These are phyloP conservation scores for Xestia xanthographa DNA, from an alignment of 2,888 invertebrate genomes.

Conservation along the genomic window DNA sequence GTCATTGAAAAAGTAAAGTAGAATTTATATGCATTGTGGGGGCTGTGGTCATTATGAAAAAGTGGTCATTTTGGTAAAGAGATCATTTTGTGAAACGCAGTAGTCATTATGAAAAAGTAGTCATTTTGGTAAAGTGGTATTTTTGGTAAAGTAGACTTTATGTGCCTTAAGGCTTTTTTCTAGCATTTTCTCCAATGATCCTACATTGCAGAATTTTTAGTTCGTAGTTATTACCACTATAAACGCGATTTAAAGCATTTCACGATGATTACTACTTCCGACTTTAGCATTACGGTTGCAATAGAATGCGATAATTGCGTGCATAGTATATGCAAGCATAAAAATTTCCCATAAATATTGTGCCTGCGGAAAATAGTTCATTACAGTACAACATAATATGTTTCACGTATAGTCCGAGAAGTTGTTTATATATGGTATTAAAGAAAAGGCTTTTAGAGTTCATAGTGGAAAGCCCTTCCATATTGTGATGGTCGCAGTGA, in stretches of 20 bases:
- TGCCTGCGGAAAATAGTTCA: neutral
- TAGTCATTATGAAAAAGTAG: too few species aligned
- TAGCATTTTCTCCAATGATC: neutral
- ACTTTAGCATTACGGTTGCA: constrained; percentile 9
- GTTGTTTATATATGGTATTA: neutral
- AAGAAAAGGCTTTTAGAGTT: neutral
- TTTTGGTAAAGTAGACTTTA: too few species aligned
- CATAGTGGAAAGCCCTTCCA: constrained; percentile 13
- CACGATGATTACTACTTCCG: constrained; percentile 42
- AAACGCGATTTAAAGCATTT: constrained; percentile 38
- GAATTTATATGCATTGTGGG: too few species aligned
- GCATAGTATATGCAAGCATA: constrained; percentile 14
- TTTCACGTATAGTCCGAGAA: constrained; percentile 8
- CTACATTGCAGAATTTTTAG: neutral
- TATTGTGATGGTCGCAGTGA: constrained; percentile 18
- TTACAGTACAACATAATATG: neutral
- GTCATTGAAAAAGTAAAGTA: too few species aligned
- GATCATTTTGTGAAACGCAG: too few species aligned
- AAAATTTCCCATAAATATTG: constrained; percentile 1
- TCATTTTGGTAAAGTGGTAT: too few species aligned
- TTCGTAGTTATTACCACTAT: constrained; percentile 26
- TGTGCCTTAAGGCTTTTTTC: too few species aligned
- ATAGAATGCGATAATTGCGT: constrained; percentile 32
- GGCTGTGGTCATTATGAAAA: too few species aligned
- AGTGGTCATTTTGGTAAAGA: too few species aligned